Conservation (phyloP, 35 echinoderm and acorn worm species). For the Apostichopus parvimensis region DNA sequence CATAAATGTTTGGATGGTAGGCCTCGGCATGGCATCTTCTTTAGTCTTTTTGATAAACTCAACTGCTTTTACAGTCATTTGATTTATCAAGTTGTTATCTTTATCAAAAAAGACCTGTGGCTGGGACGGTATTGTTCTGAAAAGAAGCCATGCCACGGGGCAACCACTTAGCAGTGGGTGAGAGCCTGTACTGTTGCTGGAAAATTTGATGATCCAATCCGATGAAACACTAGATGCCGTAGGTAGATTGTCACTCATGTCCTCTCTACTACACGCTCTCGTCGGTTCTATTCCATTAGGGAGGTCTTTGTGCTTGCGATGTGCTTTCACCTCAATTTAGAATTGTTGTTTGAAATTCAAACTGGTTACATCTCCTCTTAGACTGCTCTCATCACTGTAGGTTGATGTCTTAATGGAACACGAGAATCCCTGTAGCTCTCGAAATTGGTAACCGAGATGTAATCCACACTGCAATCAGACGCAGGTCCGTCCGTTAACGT, state of each 20-base stretch:
- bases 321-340: not conserved
- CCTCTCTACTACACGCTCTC: not conserved
- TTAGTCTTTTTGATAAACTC: too few relatives aligned
- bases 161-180: not conserved
- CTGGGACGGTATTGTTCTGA: too few relatives aligned
- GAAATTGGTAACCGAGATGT: not conserved
- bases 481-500: not conserved
- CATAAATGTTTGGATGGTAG: too few relatives aligned
- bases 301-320: not conserved
- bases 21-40: too few relatives aligned
- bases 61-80: too few relatives aligned
- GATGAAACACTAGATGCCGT: not conserved
- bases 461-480: not conserved
- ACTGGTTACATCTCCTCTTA: not conserved
- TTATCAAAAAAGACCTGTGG: too few relatives aligned
- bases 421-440: not conserved
- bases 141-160: not conserved
- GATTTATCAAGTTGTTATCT: too few relatives aligned
- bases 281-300: not conserved
- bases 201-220: not conserved
- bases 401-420: not conserved
- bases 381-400: not conserved
- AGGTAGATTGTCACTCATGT: not conserved
- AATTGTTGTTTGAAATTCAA: not conserved
- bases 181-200: not conserved